A percentile compares a stretch with the other conserved stretches of the same genome.
These are phyloP conservation scores for Netelia virgata DNA, from an alignment of 2,888 invertebrate species.

Conservation along the genomic window DNA sequence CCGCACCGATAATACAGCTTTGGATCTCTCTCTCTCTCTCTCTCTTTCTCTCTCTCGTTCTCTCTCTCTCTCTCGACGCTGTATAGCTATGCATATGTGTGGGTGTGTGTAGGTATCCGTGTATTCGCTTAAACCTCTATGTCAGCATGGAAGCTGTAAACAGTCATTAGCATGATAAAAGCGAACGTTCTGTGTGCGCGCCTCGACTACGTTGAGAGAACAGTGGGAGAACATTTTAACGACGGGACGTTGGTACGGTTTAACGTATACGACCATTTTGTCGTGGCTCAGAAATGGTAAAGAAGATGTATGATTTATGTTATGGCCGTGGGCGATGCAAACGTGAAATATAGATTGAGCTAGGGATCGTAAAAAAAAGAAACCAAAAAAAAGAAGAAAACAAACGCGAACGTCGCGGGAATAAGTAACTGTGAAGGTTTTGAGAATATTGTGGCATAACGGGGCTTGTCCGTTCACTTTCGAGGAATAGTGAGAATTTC, in stretches of 20 bases:
- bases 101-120: too few relatives aligned
- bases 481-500: too few relatives aligned
- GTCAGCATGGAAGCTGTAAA: conserved; percentile 51
- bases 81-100: neutral
- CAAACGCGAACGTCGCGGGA: too few relatives aligned
- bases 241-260: conserved; percentile 49
- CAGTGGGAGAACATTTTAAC: conserved; percentile 56
- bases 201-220: conserved; percentile 13
- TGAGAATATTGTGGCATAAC: too few relatives aligned
- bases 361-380: neutral
- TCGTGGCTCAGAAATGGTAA: neutral
- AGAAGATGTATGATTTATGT: conserved; percentile 29
- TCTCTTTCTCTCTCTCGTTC: conserved; percentile 1
- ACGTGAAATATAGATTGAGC: neutral
- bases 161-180: conserved; percentile 67
- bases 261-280: conserved; percentile 18
- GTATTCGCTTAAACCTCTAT: conserved; percentile 4
- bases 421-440: too few relatives aligned
- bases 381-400: neutral
- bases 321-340: neutral
- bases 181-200: conserved; percentile 28
- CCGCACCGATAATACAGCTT: conserved; percentile 52
- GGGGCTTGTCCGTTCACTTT: too few relatives aligned
- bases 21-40: conserved; percentile 8
- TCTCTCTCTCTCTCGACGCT: neutral